Evolutionary conservation across 2,113 vertebrate genomes (phyloP).

Genomic region (Lycocorax pyrrhopterus): DNA sequence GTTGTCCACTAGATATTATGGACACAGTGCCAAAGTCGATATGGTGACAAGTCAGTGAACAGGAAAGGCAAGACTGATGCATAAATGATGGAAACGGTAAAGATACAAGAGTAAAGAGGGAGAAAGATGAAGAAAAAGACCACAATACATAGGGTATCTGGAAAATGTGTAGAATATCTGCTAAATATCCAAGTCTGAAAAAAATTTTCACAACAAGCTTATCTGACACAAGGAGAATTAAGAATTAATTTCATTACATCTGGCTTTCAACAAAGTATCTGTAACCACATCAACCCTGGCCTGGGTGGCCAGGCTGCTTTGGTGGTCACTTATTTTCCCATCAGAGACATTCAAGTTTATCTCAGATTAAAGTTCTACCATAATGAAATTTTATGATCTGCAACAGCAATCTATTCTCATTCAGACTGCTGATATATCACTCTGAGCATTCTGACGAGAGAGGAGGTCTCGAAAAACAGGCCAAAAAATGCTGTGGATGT

Average conservation of each 20-base stretch:
- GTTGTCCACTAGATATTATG: background rate
- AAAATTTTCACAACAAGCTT: slow-evolving; percentile 7
- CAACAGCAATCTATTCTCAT: slow-evolving; percentile 12
- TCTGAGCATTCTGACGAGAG: slow-evolving; percentile 17
- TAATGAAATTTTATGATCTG: slow-evolving; percentile 40
- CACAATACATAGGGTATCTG: background rate
- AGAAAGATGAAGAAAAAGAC: background rate
- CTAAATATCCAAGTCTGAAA: background rate
- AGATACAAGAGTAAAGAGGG: background rate
- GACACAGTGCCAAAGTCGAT: background rate
- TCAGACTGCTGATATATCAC: slow-evolving; percentile 6
- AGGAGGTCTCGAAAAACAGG: background rate
- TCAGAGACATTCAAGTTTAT: slow-evolving; percentile 15
- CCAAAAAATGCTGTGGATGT: slow-evolving; percentile 17
- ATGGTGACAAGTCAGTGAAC: background rate
- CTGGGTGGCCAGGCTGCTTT: slow-evolving; percentile 43
- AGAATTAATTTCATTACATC: background rate
- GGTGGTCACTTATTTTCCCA: slow-evolving; percentile 54
- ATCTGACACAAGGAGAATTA: background rate
- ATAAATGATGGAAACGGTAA: background rate
- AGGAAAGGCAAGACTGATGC: background rate
- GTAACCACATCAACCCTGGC: background rate
- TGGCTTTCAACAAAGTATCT: slow-evolving; percentile 22
- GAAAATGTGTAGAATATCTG: background rate
- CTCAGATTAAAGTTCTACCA: slow-evolving; percentile 21